Conservation (phyloP, 2,888 invertebrate genomes). For the Trilocha varians region DNA sequence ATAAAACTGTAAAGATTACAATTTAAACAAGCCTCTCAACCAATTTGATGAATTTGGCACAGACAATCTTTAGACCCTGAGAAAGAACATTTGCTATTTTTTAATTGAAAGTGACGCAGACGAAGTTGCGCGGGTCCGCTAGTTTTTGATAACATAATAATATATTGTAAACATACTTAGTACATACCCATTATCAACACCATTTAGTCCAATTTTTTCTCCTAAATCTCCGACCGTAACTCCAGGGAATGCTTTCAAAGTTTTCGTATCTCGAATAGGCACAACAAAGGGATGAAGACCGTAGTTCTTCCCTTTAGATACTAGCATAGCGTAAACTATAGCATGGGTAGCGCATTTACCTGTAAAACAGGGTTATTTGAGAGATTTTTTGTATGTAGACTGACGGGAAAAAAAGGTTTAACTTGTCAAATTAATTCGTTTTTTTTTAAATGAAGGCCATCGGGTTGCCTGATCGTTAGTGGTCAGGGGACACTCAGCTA, state of each 20-base stretch:
- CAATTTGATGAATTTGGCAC: too few relatives aligned
- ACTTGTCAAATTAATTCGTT: not conserved
- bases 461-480: too few relatives aligned
- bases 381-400: not conserved
- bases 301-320: slow-evolving; percentile 84
- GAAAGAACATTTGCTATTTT: too few relatives aligned
- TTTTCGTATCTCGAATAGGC: slow-evolving; percentile 83
- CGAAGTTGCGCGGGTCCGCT: too few relatives aligned
- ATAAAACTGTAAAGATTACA: too few relatives aligned
- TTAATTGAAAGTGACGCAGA: too few relatives aligned
- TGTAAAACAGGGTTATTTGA: slow-evolving; percentile 21
- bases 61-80: too few relatives aligned
- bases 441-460: too few relatives aligned
- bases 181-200: slow-evolving; percentile 91
- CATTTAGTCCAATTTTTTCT: slow-evolving; percentile 92
- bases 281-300: slow-evolving; percentile 93
- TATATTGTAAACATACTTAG: not conserved
- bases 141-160: not conserved
- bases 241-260: slow-evolving; percentile 81
- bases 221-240: slow-evolving; percentile 94
- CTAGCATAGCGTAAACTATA: slow-evolving; percentile 89
- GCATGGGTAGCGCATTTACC: slow-evolving; percentile 90
- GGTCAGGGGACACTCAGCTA: too few relatives aligned
- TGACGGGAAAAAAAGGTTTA: too few relatives aligned
- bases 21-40: too few relatives aligned